phyloP scores from a whole-genome alignment of 2,113 vertebrate genomes.

The Aspiorhynchus laticeps region DNA sequence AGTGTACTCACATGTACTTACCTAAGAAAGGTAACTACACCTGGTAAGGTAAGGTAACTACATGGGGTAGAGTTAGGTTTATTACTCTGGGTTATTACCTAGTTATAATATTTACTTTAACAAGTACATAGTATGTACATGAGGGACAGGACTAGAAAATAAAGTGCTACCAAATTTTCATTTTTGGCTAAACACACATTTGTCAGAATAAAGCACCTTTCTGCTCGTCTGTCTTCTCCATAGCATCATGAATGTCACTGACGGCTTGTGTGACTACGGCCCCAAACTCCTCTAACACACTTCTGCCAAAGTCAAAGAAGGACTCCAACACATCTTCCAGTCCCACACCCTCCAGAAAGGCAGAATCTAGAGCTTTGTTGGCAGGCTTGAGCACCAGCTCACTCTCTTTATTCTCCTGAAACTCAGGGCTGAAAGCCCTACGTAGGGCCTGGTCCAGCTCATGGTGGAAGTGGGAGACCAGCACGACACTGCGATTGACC shows the following conservation, averaged over 20 bases:
- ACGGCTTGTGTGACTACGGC: conserved; percentile 78
- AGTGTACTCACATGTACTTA: no score
- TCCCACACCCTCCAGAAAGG: conserved; percentile 75
- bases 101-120: no score
- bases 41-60: no score
- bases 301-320: conserved; percentile 84
- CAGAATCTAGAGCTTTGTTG: conserved; percentile 57
- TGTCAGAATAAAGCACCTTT: conserved; percentile 66
- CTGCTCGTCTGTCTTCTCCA: conserved; percentile 64
- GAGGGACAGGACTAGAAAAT: no score
- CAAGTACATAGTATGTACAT: no score
- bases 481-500: conserved; percentile 76
- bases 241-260: conserved; percentile 65
- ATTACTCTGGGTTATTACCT: no score
- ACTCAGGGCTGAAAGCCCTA: conserved; percentile 75
- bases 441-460: conserved; percentile 82
- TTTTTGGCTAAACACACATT: not conserved
- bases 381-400: conserved; percentile 61
- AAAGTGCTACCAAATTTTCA: not conserved
- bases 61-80: no score
- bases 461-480: conserved; percentile 81
- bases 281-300: conserved; percentile 80
- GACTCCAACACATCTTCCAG: conserved; percentile 79
- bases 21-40: no score
- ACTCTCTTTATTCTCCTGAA: conserved; percentile 57